These are phyloP conservation scores for Staurois parvus DNA, from an alignment of 2,797 vertebrate genomes.

Conservation along the genomic window DNA sequence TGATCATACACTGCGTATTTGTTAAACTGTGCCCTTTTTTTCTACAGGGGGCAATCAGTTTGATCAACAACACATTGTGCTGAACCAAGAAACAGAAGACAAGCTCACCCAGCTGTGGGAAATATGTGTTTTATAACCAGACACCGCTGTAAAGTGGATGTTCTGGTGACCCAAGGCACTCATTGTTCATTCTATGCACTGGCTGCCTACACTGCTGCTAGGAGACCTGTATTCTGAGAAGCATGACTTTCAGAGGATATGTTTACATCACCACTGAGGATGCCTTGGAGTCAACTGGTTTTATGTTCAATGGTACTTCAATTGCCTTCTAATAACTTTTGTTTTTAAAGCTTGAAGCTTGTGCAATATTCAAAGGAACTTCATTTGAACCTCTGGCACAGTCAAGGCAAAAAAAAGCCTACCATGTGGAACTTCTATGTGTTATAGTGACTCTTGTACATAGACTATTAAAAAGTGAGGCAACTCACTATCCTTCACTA, in stretches of 20 bases:
- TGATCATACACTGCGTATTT: neutral
- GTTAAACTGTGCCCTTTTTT: conserved; percentile 32
- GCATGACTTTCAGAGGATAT: neutral
- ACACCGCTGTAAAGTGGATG: neutral
- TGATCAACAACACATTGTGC: conserved; percentile 88
- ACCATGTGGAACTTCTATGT: neutral
- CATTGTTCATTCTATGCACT: conserved; percentile 36
- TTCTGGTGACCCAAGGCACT: neutral
- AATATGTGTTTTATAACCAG: conserved; percentile 81
- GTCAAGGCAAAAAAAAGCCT: neutral
- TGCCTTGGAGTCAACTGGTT: conserved; percentile 1
- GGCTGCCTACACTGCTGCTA: conserved; percentile 39
- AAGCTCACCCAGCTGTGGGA: conserved; percentile 88
- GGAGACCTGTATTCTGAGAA: neutral
- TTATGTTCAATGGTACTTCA: neutral
- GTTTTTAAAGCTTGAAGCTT: conserved; percentile 23
- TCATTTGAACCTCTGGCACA: neutral
- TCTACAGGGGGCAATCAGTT: conserved; percentile 88
- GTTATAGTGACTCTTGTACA: neutral
- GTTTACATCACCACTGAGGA: conserved; percentile 20
- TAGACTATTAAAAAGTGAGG: neutral
- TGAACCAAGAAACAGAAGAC: conserved; percentile 81
- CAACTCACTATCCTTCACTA: neutral
- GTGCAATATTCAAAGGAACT: neutral
- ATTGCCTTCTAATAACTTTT: neutral